These are phyloP conservation scores for Nemotelus pantherinus DNA, from an alignment of 2,888 invertebrate species.

Conservation along the genomic window DNA sequence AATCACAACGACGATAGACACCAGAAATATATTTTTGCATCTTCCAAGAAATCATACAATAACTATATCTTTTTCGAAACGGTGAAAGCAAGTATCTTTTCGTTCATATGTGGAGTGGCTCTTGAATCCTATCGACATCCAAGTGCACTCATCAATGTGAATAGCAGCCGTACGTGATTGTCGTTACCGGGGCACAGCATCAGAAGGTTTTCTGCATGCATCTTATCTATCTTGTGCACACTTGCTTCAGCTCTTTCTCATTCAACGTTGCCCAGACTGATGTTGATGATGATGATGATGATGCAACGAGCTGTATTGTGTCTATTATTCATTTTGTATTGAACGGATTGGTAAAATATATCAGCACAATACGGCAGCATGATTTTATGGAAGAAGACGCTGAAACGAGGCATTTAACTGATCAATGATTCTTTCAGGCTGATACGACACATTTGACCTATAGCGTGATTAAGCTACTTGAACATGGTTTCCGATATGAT, in stretches of 20 bases:
- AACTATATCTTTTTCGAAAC: no score
- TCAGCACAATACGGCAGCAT: background rate
- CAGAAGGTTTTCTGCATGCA: background rate
- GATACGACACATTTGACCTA: slow-evolving; percentile 36
- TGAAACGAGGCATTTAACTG: slow-evolving; percentile 20
- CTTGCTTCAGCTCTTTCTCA: background rate
- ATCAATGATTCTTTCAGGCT: background rate
- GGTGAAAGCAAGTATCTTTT: slow-evolving; percentile 3
- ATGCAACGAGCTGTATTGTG: no score
- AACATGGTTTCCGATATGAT: background rate
- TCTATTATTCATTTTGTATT: no score
- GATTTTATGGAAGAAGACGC: background rate
- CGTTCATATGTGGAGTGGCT: slow-evolving; percentile 7
- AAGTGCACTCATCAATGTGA: slow-evolving; percentile 24
- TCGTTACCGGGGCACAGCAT: no score
- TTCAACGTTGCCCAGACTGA: no score
- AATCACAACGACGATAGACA: no score
- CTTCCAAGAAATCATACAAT: no score
- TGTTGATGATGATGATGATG: no score
- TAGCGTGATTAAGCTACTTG: slow-evolving; percentile 20
- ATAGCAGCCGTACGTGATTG: background rate
- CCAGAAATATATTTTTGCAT: no score
- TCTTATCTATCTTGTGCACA: background rate
- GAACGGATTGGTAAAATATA: background rate
- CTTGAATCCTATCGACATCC: slow-evolving; percentile 18